Percentiles rank a stretch among this genome's conserved stretches.
Conservation (phyloP, 53 echinoderm and acorn worm genomes). For the Paracentrotus lividus region DNA sequence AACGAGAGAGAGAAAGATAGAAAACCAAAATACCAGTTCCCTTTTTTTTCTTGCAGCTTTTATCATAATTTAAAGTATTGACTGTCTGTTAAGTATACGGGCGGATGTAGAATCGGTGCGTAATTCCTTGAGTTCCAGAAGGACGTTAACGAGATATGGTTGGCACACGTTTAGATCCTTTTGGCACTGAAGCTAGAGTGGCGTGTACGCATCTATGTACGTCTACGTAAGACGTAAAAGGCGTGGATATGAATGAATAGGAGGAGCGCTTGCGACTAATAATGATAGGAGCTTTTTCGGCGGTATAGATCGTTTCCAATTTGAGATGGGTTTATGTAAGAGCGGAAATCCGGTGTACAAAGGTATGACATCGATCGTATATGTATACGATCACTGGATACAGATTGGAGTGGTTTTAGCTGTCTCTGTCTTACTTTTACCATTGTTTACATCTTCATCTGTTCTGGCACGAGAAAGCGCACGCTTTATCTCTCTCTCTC, state of each 20-base stretch:
- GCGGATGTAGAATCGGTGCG: neutral
- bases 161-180: no score
- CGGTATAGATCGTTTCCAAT: constrained; percentile 29
- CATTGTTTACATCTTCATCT: no score
- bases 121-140: no score
- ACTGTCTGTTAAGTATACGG: neutral
- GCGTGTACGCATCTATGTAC: neutral
- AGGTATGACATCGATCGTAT: neutral
- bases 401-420: neutral
- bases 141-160: no score
- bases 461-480: no score
- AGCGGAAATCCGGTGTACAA: constrained; percentile 26
- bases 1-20: neutral
- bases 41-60: neutral
- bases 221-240: neutral
- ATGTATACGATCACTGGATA: neutral
- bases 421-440: no score
- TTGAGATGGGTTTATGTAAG: neutral
- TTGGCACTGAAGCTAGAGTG: no score
- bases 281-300: neutral
- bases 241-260: neutral
- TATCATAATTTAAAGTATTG: constrained; percentile 3
- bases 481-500: neutral
- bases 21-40: no score
- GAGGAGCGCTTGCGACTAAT: neutral